Evolutionary conservation across 2,797 vertebrate genomes (phyloP).

Genomic region (Scomberomorus guttatus): DNA sequence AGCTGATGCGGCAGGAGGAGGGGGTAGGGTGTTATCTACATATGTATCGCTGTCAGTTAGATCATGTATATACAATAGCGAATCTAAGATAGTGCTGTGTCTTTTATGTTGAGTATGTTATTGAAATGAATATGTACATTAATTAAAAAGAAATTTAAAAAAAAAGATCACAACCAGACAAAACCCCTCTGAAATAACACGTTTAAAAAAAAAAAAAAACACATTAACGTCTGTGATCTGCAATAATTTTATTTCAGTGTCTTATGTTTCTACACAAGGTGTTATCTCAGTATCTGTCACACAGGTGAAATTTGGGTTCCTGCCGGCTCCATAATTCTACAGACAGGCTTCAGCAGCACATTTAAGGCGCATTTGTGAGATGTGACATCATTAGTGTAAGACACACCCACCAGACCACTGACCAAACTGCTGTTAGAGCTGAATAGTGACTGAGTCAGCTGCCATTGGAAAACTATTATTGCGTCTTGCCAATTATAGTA

Average conservation of each 20-base stretch:
- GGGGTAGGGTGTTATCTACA: conserved; percentile 66
- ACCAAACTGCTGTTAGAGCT: conserved; percentile 69
- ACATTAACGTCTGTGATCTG: conserved; percentile 65
- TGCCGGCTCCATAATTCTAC: conserved; percentile 42
- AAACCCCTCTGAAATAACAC: conserved; percentile 59
- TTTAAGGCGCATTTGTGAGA: conserved; percentile 71
- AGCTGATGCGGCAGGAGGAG: conserved; percentile 50
- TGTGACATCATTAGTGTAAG: conserved; percentile 61
- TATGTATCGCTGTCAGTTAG: conserved; percentile 83
- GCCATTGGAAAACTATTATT: conserved; percentile 67
- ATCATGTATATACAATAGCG: conserved; percentile 86
- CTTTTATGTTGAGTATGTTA: conserved; percentile 87
- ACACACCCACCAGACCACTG: conserved; percentile 60
- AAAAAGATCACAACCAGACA: conserved; percentile 69
- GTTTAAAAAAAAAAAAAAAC: conserved; percentile 50
- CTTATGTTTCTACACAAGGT: conserved; percentile 62
- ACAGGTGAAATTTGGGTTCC: conserved; percentile 50
- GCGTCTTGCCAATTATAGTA: conserved; percentile 67
- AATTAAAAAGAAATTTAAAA: conserved; percentile 63
- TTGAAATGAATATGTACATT: conserved; percentile 84
- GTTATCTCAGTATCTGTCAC: conserved; percentile 63
- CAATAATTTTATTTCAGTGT: conserved; percentile 79
- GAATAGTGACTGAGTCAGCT: conserved; percentile 66
- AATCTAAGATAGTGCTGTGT: conserved; percentile 85
- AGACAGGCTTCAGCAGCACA: conserved; percentile 69